Evolutionary conservation across 2,888 invertebrate genomes (phyloP).

Genomic region (Xestia sexstrigata): DNA sequence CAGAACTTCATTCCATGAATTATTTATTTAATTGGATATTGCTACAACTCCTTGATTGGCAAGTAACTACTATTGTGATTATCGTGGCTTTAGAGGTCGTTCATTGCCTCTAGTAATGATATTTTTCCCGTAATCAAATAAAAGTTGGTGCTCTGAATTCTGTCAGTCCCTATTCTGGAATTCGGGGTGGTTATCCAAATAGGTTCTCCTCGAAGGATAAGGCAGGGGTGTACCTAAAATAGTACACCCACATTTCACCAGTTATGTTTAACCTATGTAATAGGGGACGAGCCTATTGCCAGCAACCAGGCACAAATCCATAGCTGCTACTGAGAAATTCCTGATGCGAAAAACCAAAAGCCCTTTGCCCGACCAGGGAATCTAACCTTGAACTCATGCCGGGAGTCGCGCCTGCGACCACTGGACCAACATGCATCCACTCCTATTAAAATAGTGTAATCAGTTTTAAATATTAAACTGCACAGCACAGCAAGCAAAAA

Average conservation of each 20-base stretch:
- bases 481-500: slow-evolving; percentile 7
- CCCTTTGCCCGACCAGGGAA: background rate
- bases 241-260: background rate
- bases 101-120: background rate
- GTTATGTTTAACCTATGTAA: background rate
- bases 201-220: background rate
- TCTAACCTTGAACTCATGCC: background rate
- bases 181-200: background rate
- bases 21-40: background rate
- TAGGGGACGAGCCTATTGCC: background rate
- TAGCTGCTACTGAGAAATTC: background rate
- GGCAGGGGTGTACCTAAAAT: background rate
- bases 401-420: background rate
- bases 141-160: background rate
- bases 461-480: background rate
- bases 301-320: background rate
- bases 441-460: background rate
- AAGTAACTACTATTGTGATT: background rate
- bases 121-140: background rate
- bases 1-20: background rate
- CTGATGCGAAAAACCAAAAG: accelerated
- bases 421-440: background rate
- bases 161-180: background rate
- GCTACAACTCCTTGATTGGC: background rate
- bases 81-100: background rate